Percentiles rank a stretch among this genome's conserved stretches.
These are phyloP conservation scores for Vanacampus margaritifer DNA, from an alignment of 2,113 vertebrate genomes.

Conservation along the genomic window DNA sequence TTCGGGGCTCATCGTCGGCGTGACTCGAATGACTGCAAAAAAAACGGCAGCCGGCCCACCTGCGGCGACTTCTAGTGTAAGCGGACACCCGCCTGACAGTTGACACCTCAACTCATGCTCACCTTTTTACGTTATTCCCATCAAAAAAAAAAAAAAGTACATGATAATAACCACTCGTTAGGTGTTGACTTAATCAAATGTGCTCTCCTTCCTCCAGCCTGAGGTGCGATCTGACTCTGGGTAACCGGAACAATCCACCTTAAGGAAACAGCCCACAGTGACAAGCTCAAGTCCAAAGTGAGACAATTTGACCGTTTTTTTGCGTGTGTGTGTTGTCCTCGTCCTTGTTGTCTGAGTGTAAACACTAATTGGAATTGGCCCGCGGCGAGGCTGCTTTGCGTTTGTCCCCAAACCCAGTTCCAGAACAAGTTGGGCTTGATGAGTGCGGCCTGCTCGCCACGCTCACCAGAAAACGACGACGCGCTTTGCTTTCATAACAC, in stretches of 20 bases:
- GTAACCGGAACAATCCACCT: slow-evolving; percentile 39
- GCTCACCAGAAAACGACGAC: neutral
- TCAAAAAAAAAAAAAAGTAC: slow-evolving; percentile 2
- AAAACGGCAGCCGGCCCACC: slow-evolving; percentile 12
- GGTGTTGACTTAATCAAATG: slow-evolving; percentile 61
- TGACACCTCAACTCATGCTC: neutral
- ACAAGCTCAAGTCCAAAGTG: slow-evolving; percentile 8
- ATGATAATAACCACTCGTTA: neutral
- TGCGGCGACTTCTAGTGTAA: slow-evolving; percentile 25
- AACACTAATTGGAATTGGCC: neutral
- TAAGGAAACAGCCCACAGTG: slow-evolving; percentile 48
- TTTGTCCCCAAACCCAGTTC: neutral
- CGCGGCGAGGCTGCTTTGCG: neutral
- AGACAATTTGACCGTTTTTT: slow-evolving; percentile 1
- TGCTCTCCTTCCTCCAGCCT: slow-evolving; percentile 45
- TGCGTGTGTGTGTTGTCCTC: neutral
- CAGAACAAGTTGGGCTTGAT: neutral
- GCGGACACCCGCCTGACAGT: slow-evolving; percentile 26
- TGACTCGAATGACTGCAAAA: slow-evolving; percentile 38
- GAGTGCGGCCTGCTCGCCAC: neutral
- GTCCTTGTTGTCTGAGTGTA: neutral
- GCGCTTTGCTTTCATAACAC: neutral
- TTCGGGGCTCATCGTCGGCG: slow-evolving; percentile 29
- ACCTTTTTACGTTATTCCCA: neutral
- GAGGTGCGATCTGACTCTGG: slow-evolving; percentile 48